Conservation (phyloP, 1,140 invertebrate species). For the Melanaphis sacchari region DNA sequence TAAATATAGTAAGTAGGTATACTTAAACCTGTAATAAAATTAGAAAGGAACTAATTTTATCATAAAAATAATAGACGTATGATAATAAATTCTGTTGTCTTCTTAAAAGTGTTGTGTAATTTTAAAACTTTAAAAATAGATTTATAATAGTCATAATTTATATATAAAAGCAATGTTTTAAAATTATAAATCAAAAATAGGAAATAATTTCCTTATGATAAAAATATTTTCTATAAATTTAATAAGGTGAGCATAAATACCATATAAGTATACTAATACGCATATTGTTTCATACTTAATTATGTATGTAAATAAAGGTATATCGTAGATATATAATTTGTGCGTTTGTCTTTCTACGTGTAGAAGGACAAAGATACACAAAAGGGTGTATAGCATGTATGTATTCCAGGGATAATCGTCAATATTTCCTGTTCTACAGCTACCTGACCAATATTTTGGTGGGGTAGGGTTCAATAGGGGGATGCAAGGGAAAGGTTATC, state of each 20-base stretch:
- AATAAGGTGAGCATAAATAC: neutral
- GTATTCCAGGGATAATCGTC: slow-evolving; percentile 19
- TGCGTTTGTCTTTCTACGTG: neutral
- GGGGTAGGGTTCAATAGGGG: neutral
- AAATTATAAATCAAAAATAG: neutral
- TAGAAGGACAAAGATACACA: neutral
- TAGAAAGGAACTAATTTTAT: no score
- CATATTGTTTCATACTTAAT: neutral
- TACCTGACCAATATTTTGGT: neutral
- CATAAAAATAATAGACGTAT: no score
- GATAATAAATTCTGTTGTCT: no score
- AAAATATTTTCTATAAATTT: neutral
- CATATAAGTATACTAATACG: neutral
- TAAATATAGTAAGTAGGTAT: neutral
- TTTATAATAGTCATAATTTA: neutral
- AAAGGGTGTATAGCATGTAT: neutral
- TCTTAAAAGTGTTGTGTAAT: neutral
- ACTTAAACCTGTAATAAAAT: no score
- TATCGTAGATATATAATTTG: neutral
- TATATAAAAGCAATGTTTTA: neutral
- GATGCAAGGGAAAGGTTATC: slow-evolving; percentile 8
- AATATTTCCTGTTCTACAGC: neutral
- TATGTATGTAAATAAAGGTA: neutral
- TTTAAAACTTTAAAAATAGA: neutral
- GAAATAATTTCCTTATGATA: neutral